Evolutionary conservation across 2,888 invertebrate species (phyloP), one percentile per base, ranked within the genome.

Genomic region (Eumacrocentrus americanus): DNA sequence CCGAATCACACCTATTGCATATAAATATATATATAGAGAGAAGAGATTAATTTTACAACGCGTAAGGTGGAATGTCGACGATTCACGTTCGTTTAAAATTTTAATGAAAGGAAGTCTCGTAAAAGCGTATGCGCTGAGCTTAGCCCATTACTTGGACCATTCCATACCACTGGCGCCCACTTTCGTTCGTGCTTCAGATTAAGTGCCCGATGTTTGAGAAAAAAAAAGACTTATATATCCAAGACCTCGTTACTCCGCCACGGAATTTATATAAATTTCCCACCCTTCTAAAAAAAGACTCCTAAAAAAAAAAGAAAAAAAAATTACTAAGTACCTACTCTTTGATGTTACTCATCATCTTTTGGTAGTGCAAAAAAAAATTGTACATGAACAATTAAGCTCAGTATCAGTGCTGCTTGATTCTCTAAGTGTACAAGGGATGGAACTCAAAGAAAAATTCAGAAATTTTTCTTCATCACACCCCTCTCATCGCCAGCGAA

Each of bases 61-160:
- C 50, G 61, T 62, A 53, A 63, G 37, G 59, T 54, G 56, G 38
- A 44, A 22, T 34, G 50, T 58, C 34, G 29, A 51, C 35, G 46
- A 34, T 12, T 44, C 46, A 58, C 25, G 16, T 62, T 65, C 50
- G 62, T 62, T 67, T 63, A 61, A 67, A 63, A 69, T 67, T 68
- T 65, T 65, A 64, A 67, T 69, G 65, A 68, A 65, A 62, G 52
- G 57, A 64, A 65, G 64, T 65, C 62, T 65, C 63, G 64, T 65
- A 62, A 68, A 65, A 69, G 69, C 64, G 63, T 65, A 65, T 65
- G 66, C 63, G 22, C 37, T 42, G 37, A 55, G 59, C 66, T 70
- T 64, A 65, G 63, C 64, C 64, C 66, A 66, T 70, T 70, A 69
- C 62, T 50, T 46, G 44, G 52, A 65, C 62, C 58, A 56, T 63